Conservation (phyloP, 2,113 vertebrate genomes). For the Pongo abelii region DNA sequence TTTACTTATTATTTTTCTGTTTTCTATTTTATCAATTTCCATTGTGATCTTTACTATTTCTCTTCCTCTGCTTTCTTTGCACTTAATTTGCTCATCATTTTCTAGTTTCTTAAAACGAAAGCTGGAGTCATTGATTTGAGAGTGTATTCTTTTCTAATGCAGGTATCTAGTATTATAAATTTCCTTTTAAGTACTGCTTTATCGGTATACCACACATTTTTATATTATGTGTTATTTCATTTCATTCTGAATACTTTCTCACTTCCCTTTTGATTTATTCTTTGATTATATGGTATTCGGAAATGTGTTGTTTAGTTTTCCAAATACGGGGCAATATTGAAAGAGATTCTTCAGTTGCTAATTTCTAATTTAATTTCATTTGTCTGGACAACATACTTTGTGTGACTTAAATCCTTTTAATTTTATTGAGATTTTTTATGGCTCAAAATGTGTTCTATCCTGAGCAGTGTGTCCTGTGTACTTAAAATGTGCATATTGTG, state of each 20-base stretch:
- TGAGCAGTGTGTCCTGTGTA: not conserved
- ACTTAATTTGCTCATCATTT: not conserved
- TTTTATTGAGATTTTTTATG: not conserved
- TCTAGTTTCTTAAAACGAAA: not conserved
- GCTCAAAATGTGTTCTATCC: not conserved
- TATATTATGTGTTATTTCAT: conserved; percentile 14
- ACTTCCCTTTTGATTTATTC: not conserved
- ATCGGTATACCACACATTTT: not conserved
- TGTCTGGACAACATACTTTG: not conserved
- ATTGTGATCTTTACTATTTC: not conserved
- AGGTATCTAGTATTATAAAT: not conserved
- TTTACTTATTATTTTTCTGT: not conserved
- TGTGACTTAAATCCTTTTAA: not conserved
- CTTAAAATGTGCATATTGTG: not conserved
- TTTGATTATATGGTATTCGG: not conserved
- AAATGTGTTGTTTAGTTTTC: not conserved
- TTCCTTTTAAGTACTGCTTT: not conserved
- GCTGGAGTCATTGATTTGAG: not conserved
- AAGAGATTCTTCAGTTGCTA: not conserved
- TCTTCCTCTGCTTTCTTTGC: not conserved
- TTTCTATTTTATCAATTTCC: not conserved
- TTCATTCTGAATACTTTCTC: not conserved
- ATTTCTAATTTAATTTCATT: not conserved
- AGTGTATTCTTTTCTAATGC: not conserved
- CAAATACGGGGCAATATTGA: not conserved